Evolutionary conservation across 1,140 invertebrate species (phyloP).

Genomic region (Tetramorium parvispinum): DNA sequence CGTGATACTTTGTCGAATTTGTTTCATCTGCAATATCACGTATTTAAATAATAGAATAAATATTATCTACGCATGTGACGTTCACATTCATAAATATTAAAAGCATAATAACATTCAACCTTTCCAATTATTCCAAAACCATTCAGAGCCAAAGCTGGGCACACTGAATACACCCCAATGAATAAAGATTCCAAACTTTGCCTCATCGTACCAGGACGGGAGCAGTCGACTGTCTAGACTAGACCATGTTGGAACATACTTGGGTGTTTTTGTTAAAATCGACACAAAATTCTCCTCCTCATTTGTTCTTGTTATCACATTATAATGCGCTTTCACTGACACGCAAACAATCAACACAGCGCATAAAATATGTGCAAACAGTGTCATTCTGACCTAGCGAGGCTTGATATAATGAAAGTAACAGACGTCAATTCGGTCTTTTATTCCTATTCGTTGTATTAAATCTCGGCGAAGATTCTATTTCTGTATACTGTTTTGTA

Average conservation of each 20-base stretch:
- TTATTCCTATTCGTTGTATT: background rate
- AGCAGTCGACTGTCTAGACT: slow-evolving; percentile 93
- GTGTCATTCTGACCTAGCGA: background rate
- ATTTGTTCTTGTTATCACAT: background rate
- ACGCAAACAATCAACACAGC: background rate
- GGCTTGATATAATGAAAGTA: slow-evolving; percentile 1
- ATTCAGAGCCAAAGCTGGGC: slow-evolving; percentile 93
- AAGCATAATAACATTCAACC: slow-evolving; percentile 72
- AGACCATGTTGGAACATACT: slow-evolving; percentile 91
- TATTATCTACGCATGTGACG: background rate
- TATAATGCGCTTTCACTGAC: background rate
- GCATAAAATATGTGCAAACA: background rate
- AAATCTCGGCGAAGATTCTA: background rate
- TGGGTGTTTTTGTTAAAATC: background rate
- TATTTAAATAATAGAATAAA: background rate
- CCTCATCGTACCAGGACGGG: slow-evolving; percentile 96
- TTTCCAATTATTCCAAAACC: slow-evolving; percentile 95
- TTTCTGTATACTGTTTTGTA: background rate
- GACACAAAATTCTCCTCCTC: background rate
- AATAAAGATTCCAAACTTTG: slow-evolving; percentile 96
- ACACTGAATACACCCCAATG: slow-evolving; percentile 98
- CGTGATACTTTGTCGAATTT: slow-evolving; percentile 78
- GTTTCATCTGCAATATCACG: slow-evolving; percentile 67
- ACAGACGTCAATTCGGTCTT: background rate
- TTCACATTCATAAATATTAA: background rate